Conservation (phyloP, 2,797 vertebrate genomes). For the Garrulus glandarius region DNA sequence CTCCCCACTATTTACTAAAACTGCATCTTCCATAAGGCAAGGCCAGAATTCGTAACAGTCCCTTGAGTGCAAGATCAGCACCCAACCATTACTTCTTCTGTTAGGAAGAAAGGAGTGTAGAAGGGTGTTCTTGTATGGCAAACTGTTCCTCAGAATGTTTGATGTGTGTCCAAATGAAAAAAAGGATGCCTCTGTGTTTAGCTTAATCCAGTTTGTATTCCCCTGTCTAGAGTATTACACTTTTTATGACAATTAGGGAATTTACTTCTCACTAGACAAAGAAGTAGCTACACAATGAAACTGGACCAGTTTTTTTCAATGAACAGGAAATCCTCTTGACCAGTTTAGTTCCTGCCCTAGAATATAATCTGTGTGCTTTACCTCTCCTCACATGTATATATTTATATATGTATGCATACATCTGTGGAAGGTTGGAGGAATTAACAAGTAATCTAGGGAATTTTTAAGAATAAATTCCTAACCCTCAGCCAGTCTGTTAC, state of each 20-base stretch:
- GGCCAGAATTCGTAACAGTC: neutral
- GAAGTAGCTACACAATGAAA: neutral
- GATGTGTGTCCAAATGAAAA: neutral
- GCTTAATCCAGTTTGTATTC: neutral
- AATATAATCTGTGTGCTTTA: neutral
- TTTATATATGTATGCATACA: neutral
- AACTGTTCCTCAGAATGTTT: neutral
- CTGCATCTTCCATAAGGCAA: neutral
- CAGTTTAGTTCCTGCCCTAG: neutral
- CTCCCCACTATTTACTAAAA: neutral
- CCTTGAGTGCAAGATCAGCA: neutral
- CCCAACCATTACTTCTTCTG: neutral
- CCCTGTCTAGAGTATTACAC: neutral
- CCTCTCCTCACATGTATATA: neutral
- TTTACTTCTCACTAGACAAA: neutral
- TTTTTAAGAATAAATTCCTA: neutral
- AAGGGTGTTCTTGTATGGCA: neutral
- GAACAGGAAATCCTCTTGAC: neutral
- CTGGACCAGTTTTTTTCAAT: neutral
- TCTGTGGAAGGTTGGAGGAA: neutral
- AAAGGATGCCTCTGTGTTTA: neutral
- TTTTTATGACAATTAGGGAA: neutral
- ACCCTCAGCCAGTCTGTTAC: neutral
- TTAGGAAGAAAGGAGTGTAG: neutral
- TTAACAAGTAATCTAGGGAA: neutral